phyloP scores from a whole-genome alignment of 53 echinoderm and acorn worm species.

The Holothuria leucospilota region DNA sequence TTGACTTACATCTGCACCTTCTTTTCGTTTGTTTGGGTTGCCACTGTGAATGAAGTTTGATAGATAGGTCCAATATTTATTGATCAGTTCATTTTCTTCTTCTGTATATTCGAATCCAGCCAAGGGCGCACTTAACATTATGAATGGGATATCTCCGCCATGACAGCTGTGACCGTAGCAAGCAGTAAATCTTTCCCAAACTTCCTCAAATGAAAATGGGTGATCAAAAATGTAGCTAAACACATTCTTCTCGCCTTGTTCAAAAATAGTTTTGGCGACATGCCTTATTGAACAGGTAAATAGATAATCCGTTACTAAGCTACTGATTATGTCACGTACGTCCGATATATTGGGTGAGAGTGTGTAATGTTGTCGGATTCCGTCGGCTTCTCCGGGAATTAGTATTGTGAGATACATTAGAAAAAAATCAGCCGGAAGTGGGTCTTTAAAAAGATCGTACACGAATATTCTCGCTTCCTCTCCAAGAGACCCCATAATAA shows the following conservation, averaged over 20 bases:
- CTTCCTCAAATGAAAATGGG: conserved; percentile 7
- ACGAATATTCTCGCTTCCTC: conserved; percentile 49
- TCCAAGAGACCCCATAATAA: conserved; percentile 1
- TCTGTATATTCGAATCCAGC: conserved; percentile 8
- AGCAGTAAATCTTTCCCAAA: conserved; percentile 2
- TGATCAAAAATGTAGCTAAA: conserved; percentile 38
- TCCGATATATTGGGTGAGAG: not conserved
- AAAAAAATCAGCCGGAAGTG: not conserved
- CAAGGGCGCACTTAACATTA: not conserved
- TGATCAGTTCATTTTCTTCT: conserved; percentile 20
- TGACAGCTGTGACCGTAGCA: conserved; percentile 43
- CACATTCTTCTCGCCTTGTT: conserved; percentile 1
- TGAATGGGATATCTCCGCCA: conserved; percentile 34
- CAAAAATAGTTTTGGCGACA: conserved; percentile 1
- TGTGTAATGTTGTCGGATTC: conserved; percentile 10
- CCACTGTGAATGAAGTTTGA: conserved; percentile 52
- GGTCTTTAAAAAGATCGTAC: conserved; percentile 28
- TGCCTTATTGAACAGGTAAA: conserved; percentile 28
- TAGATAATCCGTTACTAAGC: conserved; percentile 37
- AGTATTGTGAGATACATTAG: not conserved
- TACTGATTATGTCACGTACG: conserved; percentile 26
- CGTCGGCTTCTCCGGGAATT: not conserved
- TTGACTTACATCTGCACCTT: not conserved
- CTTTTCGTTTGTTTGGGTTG: conserved; percentile 33
- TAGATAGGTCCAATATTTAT: conserved; percentile 32